Percentiles rank a stretch among this genome's conserved stretches.
Conservation (phyloP, 1,140 invertebrate species). For the Lordiphosa clarofinis region DNA sequence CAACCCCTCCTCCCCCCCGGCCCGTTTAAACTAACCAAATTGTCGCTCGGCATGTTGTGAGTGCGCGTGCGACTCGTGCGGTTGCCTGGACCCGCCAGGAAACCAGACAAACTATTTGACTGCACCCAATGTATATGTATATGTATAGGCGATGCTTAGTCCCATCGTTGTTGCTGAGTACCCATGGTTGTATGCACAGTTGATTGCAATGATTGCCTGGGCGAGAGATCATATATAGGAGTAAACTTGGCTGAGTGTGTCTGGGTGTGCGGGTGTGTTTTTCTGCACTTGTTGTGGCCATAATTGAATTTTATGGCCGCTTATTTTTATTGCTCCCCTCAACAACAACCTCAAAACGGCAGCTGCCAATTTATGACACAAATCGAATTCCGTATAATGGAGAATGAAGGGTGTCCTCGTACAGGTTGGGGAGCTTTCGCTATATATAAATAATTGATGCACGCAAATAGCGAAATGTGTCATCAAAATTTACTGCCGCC, state of each 20-base stretch:
- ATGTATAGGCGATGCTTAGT: background rate
- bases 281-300: conserved; percentile 72
- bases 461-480: conserved; percentile 71
- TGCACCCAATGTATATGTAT: conserved; percentile 13
- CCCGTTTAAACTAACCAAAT: conserved; percentile 37
- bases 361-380: conserved; percentile 71
- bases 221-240: conserved; percentile 19
- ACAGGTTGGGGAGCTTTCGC: background rate
- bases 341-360: conserved; percentile 25
- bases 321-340: conserved; percentile 66
- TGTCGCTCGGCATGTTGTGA: conserved; percentile 37
- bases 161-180: background rate
- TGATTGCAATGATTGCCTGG: conserved; percentile 67
- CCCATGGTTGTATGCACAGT: conserved; percentile 58
- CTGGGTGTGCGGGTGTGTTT: conserved; percentile 21
- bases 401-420: conserved; percentile 11
- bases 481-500: conserved; percentile 38
- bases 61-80: conserved; percentile 19
- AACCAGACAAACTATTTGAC: conserved; percentile 27
- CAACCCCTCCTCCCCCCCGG: conserved; percentile 13
- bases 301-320: conserved; percentile 76
- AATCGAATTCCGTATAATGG: conserved; percentile 48
- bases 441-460: conserved; percentile 63
- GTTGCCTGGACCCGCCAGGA: conserved; percentile 31
- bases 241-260: conserved; percentile 8